Evolutionary conservation across 2,113 vertebrate genomes (phyloP).

Genomic region (Melanerpes aurifrons): DNA sequence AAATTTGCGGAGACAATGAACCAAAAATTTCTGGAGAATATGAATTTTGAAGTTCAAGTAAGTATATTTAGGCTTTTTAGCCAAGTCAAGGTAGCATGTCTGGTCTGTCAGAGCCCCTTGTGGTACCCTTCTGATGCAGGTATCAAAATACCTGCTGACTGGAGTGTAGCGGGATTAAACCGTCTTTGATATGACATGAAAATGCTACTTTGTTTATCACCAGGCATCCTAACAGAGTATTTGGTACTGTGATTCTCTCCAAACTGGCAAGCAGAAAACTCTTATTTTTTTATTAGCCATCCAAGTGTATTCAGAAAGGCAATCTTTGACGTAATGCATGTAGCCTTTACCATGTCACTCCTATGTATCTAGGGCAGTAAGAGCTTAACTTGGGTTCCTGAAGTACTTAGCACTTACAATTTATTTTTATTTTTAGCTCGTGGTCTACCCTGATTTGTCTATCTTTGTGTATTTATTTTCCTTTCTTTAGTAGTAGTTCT

Average conservation of each 20-base stretch:
- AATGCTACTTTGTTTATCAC: background rate
- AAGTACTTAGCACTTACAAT: background rate
- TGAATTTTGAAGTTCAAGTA: conserved; percentile 95
- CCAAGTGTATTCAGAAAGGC: background rate
- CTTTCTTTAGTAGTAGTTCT: background rate
- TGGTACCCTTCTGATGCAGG: background rate
- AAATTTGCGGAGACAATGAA: conserved; percentile 98
- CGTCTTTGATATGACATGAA: background rate
- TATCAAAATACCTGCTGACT: background rate
- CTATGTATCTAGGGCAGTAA: background rate
- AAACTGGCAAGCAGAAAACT: background rate
- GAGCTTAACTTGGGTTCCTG: background rate
- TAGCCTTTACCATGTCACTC: background rate
- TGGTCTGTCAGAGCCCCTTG: background rate
- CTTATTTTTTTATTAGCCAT: background rate
- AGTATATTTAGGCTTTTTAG: background rate
- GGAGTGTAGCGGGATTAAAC: background rate
- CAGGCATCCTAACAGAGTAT: background rate
- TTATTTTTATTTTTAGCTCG: background rate
- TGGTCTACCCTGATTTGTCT: background rate
- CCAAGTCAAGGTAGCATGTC: fast-evolving
- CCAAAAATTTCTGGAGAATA: conserved; percentile 93
- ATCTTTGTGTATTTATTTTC: background rate
- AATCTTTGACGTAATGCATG: fast-evolving
- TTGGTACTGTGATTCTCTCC: background rate